Base-by-base conservation (phyloP, 2,888 invertebrate species). In the Heteropelma amictum region DNA sequence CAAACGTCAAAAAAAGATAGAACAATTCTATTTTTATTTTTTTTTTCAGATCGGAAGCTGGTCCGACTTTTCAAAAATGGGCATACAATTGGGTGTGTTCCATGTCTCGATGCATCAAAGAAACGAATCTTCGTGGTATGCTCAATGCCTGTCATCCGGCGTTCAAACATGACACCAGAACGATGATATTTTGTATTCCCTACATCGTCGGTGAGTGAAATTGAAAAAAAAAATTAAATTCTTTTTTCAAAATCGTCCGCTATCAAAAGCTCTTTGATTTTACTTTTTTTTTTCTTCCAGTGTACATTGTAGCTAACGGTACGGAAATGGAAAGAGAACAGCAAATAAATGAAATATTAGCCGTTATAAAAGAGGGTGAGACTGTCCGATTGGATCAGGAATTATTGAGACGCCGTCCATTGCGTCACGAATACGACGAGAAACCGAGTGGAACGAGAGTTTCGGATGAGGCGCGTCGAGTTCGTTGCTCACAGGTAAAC, bases 71-170 rank as follows among this genome's bases (percentile, higher is more conserved):
- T 82, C 91, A 94, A 80, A 92, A 92, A 77, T 96, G 96, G 96
- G 92, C 95, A 2, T 93, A 93, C 83, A 93, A 93, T 79, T 96
- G 95, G 96, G 92, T 94, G 0, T 92, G 92, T 38, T 93, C 93
- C 77, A 89, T 96, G 76, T 93, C 94, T 3, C 92, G 92, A 0
- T 89, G 91, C 0, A 91, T 95, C 35, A 91, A 92, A 17, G 91
- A 92, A 0, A 91, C 92, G 35, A 91, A 91, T 49, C 91, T 92
- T 1, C 92, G 91, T 35, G 91, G 92, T 58, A 89, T 95, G 14
- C 86, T 96, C 28, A 92, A 92, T 77, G 93, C 93, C 0, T 95
- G 95, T 38, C 92, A 93, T 78, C 94, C 95, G 0, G 94, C 95
- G 80, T 93, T 96, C 89, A 93, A 93, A 23, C 92, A 94, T 72